Evolutionary conservation across 2,113 vertebrate species (phyloP).

Genomic region (Paraplagusia blochii): DNA sequence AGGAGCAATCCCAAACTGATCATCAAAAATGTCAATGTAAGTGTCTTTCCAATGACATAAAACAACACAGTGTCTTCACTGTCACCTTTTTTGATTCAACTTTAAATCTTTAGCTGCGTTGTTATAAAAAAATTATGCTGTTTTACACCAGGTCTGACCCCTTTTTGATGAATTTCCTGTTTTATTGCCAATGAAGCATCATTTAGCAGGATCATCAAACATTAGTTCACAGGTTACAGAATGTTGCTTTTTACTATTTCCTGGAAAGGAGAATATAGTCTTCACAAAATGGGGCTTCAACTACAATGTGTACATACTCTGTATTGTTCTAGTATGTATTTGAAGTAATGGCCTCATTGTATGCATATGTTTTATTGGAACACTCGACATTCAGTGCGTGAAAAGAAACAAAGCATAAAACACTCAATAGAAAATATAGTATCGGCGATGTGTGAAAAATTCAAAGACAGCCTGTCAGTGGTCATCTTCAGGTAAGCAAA

Average conservation of each 20-base stretch:
- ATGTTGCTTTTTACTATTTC: neutral
- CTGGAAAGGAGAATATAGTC: neutral
- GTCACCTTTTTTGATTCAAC: conserved; percentile 18
- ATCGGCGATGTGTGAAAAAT: conserved; percentile 13
- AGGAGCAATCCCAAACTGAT: no score
- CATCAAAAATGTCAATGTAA: conserved; percentile 37
- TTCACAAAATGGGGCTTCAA: neutral
- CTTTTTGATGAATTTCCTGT: neutral
- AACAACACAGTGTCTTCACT: conserved; percentile 36
- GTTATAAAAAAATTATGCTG: conserved; percentile 7
- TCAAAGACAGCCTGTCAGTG: conserved; percentile 28
- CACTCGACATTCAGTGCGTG: neutral
- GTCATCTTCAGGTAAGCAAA: conserved; percentile 8
- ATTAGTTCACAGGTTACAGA: neutral
- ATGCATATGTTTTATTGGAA: conserved; percentile 21
- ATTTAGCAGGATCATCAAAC: neutral
- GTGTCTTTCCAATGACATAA: conserved; percentile 39
- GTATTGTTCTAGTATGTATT: no score
- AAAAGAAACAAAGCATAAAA: conserved; percentile 23
- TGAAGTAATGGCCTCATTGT: conserved; percentile 34
- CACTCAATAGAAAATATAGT: conserved; percentile 26
- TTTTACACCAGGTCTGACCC: conserved; percentile 7
- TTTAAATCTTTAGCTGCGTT: conserved; percentile 14
- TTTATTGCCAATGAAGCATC: neutral
- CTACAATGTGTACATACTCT: conserved; percentile 16